phyloP scores from a whole-genome alignment of 2,888 invertebrate species.

The Drosophila colorata region DNA sequence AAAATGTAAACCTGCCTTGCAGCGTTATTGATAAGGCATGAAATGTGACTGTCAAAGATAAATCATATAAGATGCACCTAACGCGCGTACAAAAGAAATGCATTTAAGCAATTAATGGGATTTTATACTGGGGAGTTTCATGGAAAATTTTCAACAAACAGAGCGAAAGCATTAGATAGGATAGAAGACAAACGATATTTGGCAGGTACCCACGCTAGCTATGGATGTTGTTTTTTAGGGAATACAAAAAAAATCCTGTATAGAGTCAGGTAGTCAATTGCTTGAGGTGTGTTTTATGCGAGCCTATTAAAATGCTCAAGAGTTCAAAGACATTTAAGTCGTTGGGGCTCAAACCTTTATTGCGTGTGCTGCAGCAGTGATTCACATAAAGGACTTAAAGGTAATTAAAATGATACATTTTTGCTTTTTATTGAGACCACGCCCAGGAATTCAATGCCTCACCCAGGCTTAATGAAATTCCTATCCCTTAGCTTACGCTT shows the following conservation, averaged over 20 bases:
- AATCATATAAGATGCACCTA: constrained; percentile 54
- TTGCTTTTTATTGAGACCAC: constrained; percentile 33
- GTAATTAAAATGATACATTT: constrained; percentile 71
- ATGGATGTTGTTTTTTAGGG: constrained; percentile 34
- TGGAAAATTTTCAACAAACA: constrained; percentile 20
- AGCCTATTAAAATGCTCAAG: constrained; percentile 37
- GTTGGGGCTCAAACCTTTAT: constrained; percentile 47
- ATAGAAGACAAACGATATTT: constrained; percentile 3
- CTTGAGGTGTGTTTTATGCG: constrained; percentile 36
- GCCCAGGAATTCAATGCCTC: constrained; percentile 26
- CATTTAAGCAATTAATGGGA: constrained; percentile 37
- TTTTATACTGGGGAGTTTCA: not conserved
- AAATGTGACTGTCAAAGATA: constrained; percentile 69
- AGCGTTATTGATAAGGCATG: constrained; percentile 62
- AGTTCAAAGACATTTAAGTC: constrained; percentile 56
- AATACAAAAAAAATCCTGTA: constrained; percentile 65
- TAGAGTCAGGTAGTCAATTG: constrained; percentile 59
- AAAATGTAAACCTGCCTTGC: constrained; percentile 27
- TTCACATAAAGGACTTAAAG: constrained; percentile 62
- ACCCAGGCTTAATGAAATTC: constrained; percentile 19
- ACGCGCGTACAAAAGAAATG: constrained; percentile 29
- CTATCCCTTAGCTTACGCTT: constrained; percentile 7
- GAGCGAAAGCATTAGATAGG: constrained; percentile 1
- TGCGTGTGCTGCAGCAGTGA: constrained; percentile 60
- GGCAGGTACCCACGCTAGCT: constrained; percentile 38